Evolutionary conservation across 2,113 vertebrate species (phyloP), one percentile per base, ranked within the genome.

Genomic region (Catagonus wagneri): DNA sequence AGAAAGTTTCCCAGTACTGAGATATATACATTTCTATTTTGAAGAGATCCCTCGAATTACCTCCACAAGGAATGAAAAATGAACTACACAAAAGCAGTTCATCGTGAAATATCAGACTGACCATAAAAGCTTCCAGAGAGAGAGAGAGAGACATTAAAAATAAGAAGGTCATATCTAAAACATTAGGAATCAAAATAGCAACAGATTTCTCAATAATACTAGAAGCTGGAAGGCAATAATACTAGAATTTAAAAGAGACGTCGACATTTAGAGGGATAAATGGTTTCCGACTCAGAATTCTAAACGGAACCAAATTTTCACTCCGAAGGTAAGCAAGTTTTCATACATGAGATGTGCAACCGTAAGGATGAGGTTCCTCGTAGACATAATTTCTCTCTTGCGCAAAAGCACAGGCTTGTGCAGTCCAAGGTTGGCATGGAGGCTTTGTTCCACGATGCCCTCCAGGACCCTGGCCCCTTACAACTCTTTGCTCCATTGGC

Each of bases 271-370:
- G n/a, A 86, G 56, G 39, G 14, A 4, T 29, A 79, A 52, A n/a
- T 44, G 13, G n/a, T 92, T 95, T 90, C 34, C 63, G 39, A 39
- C 39, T 52, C 68, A 87, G 22, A 76, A 91, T 78, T 94, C 27
- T 83, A 89, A 89, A 97, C 32, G 17, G 52, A 75, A 90, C 39
- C 15, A 72, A 78, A 60, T 60, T 79, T 86, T 88, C 61, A 75
- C 27, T 54, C 23, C 14, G 23, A 90, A 34, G 14, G 15, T 90
- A 39, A 93, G 79, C 50, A 44, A 29, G 50, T 52, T 44, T 90
- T 83, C 54, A 58, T 8, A 69, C 6, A 5, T 29, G 65, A 20
- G 78, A 89, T 17, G 2, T 63, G 1, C 20, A 68, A 69, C n/a
- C 27, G 32, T 75, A 34, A 63, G 5, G 75, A 75, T 29, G 14